Percentiles rank a stretch among this genome's conserved stretches.
These are phyloP conservation scores for Athene cunicularia DNA, from an alignment of 2,113 vertebrate genomes.

Conservation along the genomic window DNA sequence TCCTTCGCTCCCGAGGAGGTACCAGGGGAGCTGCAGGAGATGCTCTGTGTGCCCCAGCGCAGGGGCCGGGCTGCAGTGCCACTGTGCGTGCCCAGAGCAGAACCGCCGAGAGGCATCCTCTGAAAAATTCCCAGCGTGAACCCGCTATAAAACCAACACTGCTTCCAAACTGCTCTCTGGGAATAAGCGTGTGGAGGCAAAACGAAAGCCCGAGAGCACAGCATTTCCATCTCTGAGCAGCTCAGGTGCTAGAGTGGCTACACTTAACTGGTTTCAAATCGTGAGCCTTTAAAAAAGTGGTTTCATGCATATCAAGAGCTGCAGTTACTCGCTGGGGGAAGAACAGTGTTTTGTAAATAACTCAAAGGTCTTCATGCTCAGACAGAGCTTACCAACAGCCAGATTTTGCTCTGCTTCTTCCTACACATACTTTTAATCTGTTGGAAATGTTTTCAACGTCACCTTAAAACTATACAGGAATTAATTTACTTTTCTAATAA, in stretches of 20 bases:
- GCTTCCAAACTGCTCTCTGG: not conserved
- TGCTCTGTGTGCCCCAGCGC: not conserved
- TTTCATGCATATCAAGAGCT: not conserved
- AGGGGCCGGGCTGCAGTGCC: not conserved
- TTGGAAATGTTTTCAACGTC: not conserved
- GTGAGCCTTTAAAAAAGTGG: not conserved
- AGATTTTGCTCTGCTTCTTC: not conserved
- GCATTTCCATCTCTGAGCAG: not conserved
- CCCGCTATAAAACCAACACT: not conserved
- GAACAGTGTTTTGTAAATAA: too few species aligned
- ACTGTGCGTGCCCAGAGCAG: not conserved
- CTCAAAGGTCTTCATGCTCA: not conserved
- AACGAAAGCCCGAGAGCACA: not conserved
- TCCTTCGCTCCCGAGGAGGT: fast-evolving
- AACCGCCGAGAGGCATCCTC: not conserved
- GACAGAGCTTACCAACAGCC: not conserved
- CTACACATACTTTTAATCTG: fast-evolving
- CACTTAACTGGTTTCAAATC: fast-evolving
- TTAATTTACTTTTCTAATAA: not conserved
- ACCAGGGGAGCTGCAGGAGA: fast-evolving
- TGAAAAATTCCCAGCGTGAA: fast-evolving
- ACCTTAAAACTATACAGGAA: not conserved
- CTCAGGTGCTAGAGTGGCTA: fast-evolving
- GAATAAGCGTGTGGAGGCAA: fast-evolving
- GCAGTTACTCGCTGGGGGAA: not conserved